These are phyloP conservation scores for Oxyscelio sp. DNA, from an alignment of 2,888 invertebrate genomes.

Conservation along the genomic window DNA sequence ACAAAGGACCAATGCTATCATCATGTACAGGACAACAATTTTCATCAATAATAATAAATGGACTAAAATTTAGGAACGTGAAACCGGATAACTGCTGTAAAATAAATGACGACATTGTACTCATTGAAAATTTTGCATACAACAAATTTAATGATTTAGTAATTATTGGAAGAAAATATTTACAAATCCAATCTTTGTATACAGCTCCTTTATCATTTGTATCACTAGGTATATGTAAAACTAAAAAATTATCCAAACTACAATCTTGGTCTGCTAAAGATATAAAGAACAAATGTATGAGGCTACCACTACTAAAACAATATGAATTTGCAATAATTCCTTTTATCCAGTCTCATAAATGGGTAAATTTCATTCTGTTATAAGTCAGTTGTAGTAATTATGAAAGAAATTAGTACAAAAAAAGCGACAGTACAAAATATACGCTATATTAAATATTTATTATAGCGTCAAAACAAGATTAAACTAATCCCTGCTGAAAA, in stretches of 20 bases:
- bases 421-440: too few relatives aligned
- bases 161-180: not conserved
- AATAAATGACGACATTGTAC: slow-evolving; percentile 1
- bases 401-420: too few relatives aligned
- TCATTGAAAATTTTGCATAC: slow-evolving; percentile 18
- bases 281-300: not conserved
- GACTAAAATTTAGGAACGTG: slow-evolving; percentile 1
- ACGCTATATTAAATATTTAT: too few relatives aligned
- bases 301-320: not conserved
- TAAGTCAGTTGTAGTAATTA: too few relatives aligned
- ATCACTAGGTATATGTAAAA: not conserved
- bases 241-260: not conserved
- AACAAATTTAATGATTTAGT: not conserved
- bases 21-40: slow-evolving; percentile 24
- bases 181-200: not conserved
- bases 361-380: too few relatives aligned
- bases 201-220: not conserved
- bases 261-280: not conserved
- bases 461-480: too few relatives aligned
- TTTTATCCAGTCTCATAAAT: too few relatives aligned
- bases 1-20: too few relatives aligned
- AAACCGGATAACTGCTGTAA: slow-evolving; percentile 29
- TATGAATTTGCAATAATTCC: too few relatives aligned
- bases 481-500: too few relatives aligned
- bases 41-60: not conserved